phyloP scores from a whole-genome alignment of 2,797 vertebrate species.

The Leucoraja ocellata region DNA sequence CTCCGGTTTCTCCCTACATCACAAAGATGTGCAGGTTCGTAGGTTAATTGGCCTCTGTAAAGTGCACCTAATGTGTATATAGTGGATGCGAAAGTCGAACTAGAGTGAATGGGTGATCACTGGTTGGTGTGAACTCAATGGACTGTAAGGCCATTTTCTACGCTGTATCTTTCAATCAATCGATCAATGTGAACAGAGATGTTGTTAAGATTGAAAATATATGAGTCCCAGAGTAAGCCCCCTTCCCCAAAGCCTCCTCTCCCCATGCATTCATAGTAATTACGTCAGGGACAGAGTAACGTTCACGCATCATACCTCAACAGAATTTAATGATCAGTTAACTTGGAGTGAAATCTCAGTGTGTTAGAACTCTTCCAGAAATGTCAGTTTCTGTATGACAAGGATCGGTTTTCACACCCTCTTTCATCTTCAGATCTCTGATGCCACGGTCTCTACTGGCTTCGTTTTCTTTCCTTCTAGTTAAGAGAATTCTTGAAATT shows the following conservation, averaged over 20 bases:
- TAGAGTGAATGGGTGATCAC: too few relatives aligned
- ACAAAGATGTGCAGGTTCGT: too few relatives aligned
- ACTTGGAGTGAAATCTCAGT: background rate
- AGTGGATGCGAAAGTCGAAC: too few relatives aligned
- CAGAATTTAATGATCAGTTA: background rate
- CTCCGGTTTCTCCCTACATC: too few relatives aligned
- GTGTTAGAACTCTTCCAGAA: background rate
- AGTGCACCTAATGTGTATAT: too few relatives aligned
- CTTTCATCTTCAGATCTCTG: background rate
- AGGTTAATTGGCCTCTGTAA: too few relatives aligned
- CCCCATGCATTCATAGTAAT: background rate
- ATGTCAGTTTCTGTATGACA: background rate
- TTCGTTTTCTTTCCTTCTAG: background rate
- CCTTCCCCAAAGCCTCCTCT: background rate
- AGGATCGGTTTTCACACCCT: background rate
- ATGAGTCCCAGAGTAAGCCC: background rate
- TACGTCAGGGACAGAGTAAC: background rate
- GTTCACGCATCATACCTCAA: background rate
- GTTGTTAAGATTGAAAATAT: background rate
- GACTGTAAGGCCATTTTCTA: too few relatives aligned
- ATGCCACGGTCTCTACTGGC: background rate
- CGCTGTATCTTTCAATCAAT: too few relatives aligned
- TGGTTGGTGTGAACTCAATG: too few relatives aligned
- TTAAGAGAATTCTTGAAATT: background rate
- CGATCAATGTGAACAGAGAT: background rate